Conservation (phyloP, 2,888 invertebrate genomes). For the Noctua comes region DNA sequence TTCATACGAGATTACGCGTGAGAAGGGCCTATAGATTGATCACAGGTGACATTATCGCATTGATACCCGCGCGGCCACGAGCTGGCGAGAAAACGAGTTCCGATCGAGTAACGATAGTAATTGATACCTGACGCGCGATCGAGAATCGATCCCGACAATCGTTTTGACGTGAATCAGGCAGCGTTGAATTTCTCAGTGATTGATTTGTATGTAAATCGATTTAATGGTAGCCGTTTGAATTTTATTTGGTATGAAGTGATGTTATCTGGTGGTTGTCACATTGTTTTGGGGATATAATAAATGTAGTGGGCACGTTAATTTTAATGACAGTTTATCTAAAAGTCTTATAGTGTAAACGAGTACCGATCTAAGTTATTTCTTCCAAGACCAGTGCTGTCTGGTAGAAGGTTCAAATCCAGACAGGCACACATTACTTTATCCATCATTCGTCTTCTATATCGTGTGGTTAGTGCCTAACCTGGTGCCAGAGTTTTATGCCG, state of each 20-base stretch:
- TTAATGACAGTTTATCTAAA: background rate
- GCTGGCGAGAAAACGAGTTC: constrained; percentile 60
- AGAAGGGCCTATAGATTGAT: constrained; percentile 81
- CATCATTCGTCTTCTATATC: too few species aligned
- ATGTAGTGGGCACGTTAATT: background rate
- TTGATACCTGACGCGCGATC: constrained; percentile 65
- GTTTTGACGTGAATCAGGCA: constrained; percentile 57
- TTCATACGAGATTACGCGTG: constrained; percentile 81
- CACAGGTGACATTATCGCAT: constrained; percentile 77
- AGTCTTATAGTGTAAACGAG: background rate
- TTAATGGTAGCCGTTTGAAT: constrained; percentile 56
- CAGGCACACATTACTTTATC: background rate
- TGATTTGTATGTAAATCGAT: constrained; percentile 62
- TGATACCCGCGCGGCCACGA: constrained; percentile 55
- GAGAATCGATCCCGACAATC: constrained; percentile 59
- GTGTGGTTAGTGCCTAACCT: too few species aligned
- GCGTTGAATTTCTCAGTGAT: constrained; percentile 63
- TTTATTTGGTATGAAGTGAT: constrained; percentile 45
- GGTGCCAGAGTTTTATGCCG: too few species aligned
- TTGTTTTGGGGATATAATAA: constrained; percentile 24
- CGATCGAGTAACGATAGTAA: constrained; percentile 67
- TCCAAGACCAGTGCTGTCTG: background rate
- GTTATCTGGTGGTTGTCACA: constrained; percentile 30
- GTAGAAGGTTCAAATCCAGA: too few species aligned
- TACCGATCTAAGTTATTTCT: background rate